A percentile compares a stretch with the other conserved stretches of the same genome.
phyloP scores from a whole-genome alignment of 2,797 vertebrate genomes.

The Protonibea diacanthus region DNA sequence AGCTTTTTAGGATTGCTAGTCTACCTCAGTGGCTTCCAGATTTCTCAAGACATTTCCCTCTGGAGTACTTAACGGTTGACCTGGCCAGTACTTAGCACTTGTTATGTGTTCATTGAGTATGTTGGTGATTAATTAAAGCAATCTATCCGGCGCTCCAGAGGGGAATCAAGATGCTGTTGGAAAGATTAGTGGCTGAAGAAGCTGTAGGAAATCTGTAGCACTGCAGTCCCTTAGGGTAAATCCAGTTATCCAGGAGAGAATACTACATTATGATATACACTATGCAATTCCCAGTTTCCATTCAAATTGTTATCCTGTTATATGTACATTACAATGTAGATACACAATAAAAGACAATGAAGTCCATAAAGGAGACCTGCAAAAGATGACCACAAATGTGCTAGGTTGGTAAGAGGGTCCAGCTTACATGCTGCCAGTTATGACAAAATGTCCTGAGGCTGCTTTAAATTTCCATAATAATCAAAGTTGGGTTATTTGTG shows the following conservation, averaged over 20 bases:
- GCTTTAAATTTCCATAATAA: neutral
- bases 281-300: neutral
- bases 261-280: neutral
- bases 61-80: slow-evolving; percentile 60
- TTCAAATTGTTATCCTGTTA: neutral
- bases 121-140: slow-evolving; percentile 77
- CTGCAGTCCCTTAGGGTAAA: slow-evolving; percentile 21
- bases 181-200: slow-evolving; percentile 58
- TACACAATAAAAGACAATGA: neutral
- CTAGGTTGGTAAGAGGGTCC: neutral
- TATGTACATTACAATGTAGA: neutral
- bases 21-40: slow-evolving; percentile 42
- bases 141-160: slow-evolving; percentile 61
- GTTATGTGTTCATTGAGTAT: slow-evolving; percentile 66
- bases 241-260: slow-evolving; percentile 9
- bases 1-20: slow-evolving; percentile 25
- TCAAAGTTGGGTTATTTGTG: neutral
- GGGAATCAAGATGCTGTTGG: slow-evolving; percentile 62
- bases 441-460: neutral
- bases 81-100: slow-evolving; percentile 65
- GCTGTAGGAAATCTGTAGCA: slow-evolving; percentile 15
- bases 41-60: slow-evolving; percentile 61
- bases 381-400: neutral
- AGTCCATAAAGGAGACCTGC: neutral
- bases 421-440: neutral